Evolutionary conservation across 2,888 invertebrate species (phyloP).

Genomic region (Lasioglossum malachurum): DNA sequence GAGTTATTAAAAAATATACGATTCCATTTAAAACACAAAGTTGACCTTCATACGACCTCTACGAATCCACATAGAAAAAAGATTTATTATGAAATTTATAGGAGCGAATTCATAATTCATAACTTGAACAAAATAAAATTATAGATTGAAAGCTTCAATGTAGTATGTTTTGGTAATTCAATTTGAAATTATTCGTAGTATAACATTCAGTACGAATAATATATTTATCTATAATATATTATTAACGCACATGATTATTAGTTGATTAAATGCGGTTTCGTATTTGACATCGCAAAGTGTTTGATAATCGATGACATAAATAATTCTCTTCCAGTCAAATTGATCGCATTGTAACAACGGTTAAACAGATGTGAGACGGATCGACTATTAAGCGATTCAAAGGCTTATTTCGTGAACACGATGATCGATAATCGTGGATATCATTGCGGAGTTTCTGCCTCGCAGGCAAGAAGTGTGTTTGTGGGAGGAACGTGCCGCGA

Average conservation of each 20-base stretch:
- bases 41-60: too few species aligned
- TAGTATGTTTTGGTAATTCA: too few species aligned
- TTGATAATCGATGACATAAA: neutral
- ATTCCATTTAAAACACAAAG: too few species aligned
- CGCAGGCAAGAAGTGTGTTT: slow-evolving; percentile 69
- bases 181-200: too few species aligned
- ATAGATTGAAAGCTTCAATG: too few species aligned
- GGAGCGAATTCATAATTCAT: too few species aligned
- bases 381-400: slow-evolving; percentile 31
- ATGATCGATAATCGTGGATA: slow-evolving; percentile 60
- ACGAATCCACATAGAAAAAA: too few species aligned
- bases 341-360: neutral
- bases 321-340: neutral
- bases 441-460: slow-evolving; percentile 58
- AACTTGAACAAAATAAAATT: too few species aligned
- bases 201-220: too few species aligned
- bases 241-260: neutral
- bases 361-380: neutral
- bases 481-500: slow-evolving; percentile 77
- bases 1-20: too few species aligned
- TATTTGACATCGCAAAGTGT: neutral
- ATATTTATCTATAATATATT: neutral
- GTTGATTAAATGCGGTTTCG: neutral
- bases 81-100: too few species aligned
- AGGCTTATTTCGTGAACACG: slow-evolving; percentile 37